phyloP scores from a whole-genome alignment of 2,888 invertebrate species.

The Drosophila neotestacea region DNA sequence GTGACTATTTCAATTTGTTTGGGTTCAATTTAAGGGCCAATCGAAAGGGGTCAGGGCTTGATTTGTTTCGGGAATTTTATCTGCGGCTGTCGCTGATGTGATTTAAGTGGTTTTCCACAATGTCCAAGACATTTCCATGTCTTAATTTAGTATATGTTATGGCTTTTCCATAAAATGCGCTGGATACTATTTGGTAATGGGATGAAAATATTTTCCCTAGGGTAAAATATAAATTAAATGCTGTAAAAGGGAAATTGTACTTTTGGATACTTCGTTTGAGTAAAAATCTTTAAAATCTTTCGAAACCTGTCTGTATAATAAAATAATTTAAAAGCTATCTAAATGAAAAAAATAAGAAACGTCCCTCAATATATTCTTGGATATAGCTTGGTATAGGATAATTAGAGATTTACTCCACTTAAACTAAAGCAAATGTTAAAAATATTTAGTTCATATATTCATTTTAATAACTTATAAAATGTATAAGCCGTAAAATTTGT shows the following conservation, averaged over 20 bases:
- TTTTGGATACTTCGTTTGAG: no score
- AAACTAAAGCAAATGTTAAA: no score
- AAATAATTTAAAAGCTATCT: no score
- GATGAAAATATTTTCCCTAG: neutral
- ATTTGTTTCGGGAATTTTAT: constrained; percentile 59
- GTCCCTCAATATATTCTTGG: no score
- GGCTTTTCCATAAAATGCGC: constrained; percentile 27
- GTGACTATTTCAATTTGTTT: constrained; percentile 51
- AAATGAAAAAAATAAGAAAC: no score
- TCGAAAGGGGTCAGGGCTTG: constrained; percentile 45
- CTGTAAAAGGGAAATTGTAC: neutral
- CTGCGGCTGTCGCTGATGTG: constrained; percentile 61
- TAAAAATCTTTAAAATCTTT: no score
- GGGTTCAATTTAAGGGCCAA: constrained; percentile 25
- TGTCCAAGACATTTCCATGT: constrained; percentile 64
- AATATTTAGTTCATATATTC: no score
- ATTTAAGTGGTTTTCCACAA: constrained; percentile 69
- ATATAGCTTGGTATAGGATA: no score
- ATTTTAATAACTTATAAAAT: no score
- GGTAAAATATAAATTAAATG: neutral
- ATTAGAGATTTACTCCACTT: no score
- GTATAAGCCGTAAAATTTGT: no score
- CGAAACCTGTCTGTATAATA: no score
- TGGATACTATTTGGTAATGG: constrained; percentile 13
- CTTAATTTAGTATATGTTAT: constrained; percentile 56